Evolutionary conservation across 2,797 vertebrate species (phyloP).

Genomic region (Parauchenoglanis ngamensis): DNA sequence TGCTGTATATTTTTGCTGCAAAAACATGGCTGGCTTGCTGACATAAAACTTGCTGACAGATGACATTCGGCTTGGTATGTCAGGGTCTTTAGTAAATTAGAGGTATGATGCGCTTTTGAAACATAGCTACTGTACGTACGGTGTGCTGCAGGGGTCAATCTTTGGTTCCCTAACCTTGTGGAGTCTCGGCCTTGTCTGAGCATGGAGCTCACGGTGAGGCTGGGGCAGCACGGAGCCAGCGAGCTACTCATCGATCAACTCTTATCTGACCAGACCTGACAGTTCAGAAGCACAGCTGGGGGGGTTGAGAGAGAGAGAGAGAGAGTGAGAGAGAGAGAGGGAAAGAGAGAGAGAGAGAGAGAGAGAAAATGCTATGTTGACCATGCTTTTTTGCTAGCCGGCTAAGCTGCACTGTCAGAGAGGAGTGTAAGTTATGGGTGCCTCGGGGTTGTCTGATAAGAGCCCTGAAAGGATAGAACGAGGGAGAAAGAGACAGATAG

Average conservation of each 20-base stretch:
- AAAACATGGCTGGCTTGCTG: background rate
- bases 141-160: conserved; percentile 52
- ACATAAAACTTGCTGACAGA: background rate
- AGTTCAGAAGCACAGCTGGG: conserved; percentile 62
- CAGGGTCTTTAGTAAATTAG: background rate
- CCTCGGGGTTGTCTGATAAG: conserved; percentile 58
- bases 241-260: conserved; percentile 48
- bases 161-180: conserved; percentile 47
- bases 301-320: conserved; percentile 8
- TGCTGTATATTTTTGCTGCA: background rate
- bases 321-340: conserved; percentile 34
- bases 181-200: conserved; percentile 54
- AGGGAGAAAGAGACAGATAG: conserved; percentile 26
- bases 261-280: conserved; percentile 52
- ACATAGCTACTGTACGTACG: conserved; percentile 45
- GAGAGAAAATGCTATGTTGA: conserved; percentile 40
- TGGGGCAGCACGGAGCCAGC: conserved; percentile 56
- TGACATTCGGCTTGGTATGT: background rate
- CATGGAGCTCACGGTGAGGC: conserved; percentile 42
- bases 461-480: conserved; percentile 42
- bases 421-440: conserved; percentile 54
- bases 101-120: background rate
- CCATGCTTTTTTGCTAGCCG: conserved; percentile 46
- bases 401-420: conserved; percentile 50
- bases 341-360: conserved; percentile 48